These are phyloP conservation scores for Sula dactylatra DNA, from an alignment of 2,113 vertebrate genomes.

Conservation along the genomic window DNA sequence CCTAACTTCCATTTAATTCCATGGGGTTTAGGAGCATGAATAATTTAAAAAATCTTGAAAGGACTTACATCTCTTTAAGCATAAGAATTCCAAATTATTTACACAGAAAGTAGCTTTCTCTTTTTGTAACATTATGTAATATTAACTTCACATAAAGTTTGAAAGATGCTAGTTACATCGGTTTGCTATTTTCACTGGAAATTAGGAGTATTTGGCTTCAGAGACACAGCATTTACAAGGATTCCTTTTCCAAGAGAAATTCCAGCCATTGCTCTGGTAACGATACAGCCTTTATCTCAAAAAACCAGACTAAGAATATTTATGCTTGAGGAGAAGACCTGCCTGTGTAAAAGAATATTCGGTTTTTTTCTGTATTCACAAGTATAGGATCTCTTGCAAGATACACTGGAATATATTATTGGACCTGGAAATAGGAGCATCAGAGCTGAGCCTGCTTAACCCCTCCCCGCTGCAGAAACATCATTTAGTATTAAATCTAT, in stretches of 20 bases:
- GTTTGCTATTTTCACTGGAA: background rate
- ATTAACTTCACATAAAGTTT: background rate
- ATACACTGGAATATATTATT: background rate
- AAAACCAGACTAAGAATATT: slow-evolving; percentile 18
- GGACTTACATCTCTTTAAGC: background rate
- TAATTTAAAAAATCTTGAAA: background rate
- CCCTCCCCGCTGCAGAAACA: background rate
- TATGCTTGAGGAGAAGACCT: slow-evolving; percentile 43
- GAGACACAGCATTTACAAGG: background rate
- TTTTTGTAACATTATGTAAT: background rate
- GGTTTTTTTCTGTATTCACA: background rate
- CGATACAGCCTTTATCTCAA: slow-evolving; percentile 20
- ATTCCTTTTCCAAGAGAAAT: slow-evolving; percentile 28
- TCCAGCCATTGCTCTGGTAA: slow-evolving; percentile 7
- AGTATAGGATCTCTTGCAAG: slow-evolving; percentile 5
- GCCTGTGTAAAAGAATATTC: background rate
- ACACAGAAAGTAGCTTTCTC: background rate
- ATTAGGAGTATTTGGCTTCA: background rate
- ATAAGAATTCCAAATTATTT: background rate
- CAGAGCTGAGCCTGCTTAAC: background rate
- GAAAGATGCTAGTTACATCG: background rate
- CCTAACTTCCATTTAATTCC: background rate
- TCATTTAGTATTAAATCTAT: background rate
- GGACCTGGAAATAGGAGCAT: slow-evolving; percentile 8
- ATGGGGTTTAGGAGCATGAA: background rate